Evolutionary conservation across 2,113 vertebrate genomes (phyloP), one percentile per base, ranked within the genome.

Genomic region (Rhegmatorhina hoffmannsi): DNA sequence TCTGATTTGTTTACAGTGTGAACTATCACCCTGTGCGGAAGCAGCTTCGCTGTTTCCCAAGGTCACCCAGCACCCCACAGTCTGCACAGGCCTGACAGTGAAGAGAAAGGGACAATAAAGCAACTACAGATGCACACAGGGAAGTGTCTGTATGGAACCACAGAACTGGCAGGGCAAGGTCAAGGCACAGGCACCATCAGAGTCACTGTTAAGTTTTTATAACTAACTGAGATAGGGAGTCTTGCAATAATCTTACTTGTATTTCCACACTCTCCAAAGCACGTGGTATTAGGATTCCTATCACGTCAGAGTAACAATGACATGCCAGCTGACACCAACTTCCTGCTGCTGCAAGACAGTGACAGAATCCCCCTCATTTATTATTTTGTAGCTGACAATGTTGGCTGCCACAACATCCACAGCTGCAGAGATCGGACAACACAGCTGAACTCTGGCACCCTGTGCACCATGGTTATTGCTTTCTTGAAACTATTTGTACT

Each of bases 391-490:
- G 67, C 2, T 66, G 52, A 16, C 28, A 9, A 16, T 1, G 18
- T 8, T 81, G 60, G 46, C 72, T 76, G 73, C 10, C 20, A 10
- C 29, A 0, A 8, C 50, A 16, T 1, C 23, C 11, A 1, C 14
- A 9, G 9, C 18, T 9, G 63, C 84, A 43, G 4, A 7, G 49
- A 15, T 14, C 1, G 2, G 40, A 7, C 60, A 6, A 1, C 31
- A 18, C 44, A 4, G 40, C 46, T 29, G 33, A 60, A 8, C 53
- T 19, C 63, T 5, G 10, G 34, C 20, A 4, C 70, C 6, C 3
- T 59, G 28, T 16, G 9, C 11, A 1, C 52, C 7, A 1, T 0
- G 0, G 55, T 14, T 7, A 17, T 5, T 17, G 16, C 8, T n/a
- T 31, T 20, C 72, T 43, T 63, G n/a, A 52, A 38, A 47, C 24